Base-by-base conservation (phyloP, 2,113 vertebrate species). In the Notarius quadriscutis region DNA sequence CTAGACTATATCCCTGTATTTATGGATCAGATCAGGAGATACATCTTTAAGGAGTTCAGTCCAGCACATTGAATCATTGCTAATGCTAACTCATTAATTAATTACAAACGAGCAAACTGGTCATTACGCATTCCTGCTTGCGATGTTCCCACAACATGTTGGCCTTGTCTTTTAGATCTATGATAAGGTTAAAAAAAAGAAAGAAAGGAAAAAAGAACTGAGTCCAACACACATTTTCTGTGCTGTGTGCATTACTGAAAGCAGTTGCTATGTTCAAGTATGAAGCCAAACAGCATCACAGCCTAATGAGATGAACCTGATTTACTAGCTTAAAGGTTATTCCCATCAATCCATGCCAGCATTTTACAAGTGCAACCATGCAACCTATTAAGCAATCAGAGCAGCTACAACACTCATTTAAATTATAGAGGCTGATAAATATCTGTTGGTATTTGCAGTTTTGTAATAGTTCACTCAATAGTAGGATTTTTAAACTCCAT, bases 311-410 rank as follows among this genome's bases (percentile, higher is more conserved):
- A 87, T 84, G 75, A 85, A 85, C 81, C 80, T 83, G 89, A 90
- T 88, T 90, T 88, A 90, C 84, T 88, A 88, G 86, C 84, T 30
- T 88, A 90, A 88, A 90, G 87, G 89, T 88, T 90, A 90, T 77
- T 55, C 87, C 81, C 87, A 90, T 90, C 89, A 85, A 90, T 90
- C 87, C 89, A 90, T 77, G 87, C 87, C 89, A 87, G 51, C 50
- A 58, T 74, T 85, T 88, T 87, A 86, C 81, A 55, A 87, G 25
- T 81, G 60, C 86, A 80, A 83, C 89, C 84, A 77, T 50, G 30
- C 80, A 88, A 82, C 89, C 87, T 84, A 86, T 88, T 86, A 90
- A 84, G 78, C 63, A 82, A 90, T 88, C 75, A 90, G 55, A 84
- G 65, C 82, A 69, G 72, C 55, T 87, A 86, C 80, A 88, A 78